Evolutionary conservation across 2,888 invertebrate genomes (phyloP).

Genomic region (Zygogramma bicolorata): DNA sequence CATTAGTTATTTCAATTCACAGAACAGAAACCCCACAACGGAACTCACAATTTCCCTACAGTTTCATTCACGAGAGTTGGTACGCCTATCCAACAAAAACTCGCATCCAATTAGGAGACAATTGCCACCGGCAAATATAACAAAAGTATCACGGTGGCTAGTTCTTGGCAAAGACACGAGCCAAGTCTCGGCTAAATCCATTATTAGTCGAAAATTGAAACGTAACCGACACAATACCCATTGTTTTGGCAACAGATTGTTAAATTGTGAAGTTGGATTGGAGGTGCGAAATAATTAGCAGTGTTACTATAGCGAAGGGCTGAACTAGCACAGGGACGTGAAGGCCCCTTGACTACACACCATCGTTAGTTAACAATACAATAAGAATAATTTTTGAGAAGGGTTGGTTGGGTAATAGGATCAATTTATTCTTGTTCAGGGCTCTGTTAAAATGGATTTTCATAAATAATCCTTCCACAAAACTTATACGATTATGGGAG

Average conservation of each 20-base stretch:
- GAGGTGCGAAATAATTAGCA: conserved; percentile 57
- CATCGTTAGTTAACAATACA: too few relatives aligned
- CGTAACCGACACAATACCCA: conserved; percentile 48
- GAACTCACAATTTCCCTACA: neutral
- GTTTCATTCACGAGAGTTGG: neutral
- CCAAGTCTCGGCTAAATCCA: conserved; percentile 38
- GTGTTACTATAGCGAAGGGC: neutral
- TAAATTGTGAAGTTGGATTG: conserved; percentile 51
- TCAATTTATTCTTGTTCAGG: too few relatives aligned
- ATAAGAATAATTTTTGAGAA: too few relatives aligned
- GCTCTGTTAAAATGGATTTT: too few relatives aligned
- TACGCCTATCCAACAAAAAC: conserved; percentile 26
- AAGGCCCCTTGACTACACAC: conserved; percentile 9
- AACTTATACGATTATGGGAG: too few relatives aligned
- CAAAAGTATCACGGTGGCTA: conserved; percentile 47
- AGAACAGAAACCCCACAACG: neutral
- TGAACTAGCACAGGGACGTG: conserved; percentile 25
- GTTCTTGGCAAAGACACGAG: conserved; percentile 41
- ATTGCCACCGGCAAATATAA: conserved; percentile 31
- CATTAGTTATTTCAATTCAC: neutral
- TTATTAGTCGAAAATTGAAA: conserved; percentile 45
- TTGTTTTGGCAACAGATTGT: conserved; percentile 54
- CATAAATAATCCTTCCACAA: too few relatives aligned
- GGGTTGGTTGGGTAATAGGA: too few relatives aligned
- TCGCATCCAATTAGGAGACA: conserved; percentile 37